Evolutionary conservation across 1,140 invertebrate species (phyloP).

Genomic region (Laupala kohalensis): DNA sequence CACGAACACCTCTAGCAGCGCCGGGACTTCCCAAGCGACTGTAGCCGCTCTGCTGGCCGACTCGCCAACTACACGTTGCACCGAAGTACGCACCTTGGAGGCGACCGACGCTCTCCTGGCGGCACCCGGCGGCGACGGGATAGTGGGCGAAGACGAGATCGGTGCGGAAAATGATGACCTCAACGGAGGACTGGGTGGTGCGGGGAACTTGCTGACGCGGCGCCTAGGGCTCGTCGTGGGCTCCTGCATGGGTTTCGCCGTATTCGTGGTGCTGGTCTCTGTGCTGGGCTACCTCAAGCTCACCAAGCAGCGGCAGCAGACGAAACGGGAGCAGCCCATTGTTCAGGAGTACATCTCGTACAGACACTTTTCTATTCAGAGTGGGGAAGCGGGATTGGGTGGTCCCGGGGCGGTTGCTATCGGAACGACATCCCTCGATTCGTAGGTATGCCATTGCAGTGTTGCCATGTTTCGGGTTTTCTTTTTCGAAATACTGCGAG

Average conservation of each 20-base stretch:
- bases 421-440: slow-evolving; percentile 11
- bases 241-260: slow-evolving; percentile 69
- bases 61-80: slow-evolving; percentile 57
- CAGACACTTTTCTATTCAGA: slow-evolving; percentile 45
- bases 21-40: background rate
- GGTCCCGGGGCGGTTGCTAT: slow-evolving; percentile 7
- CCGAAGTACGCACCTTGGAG: slow-evolving; percentile 38
- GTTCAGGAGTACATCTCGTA: slow-evolving; percentile 61
- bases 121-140: slow-evolving; percentile 44
- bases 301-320: slow-evolving; percentile 61
- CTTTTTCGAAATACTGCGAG: no score
- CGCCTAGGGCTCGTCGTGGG: slow-evolving; percentile 71
- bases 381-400: slow-evolving; percentile 23
- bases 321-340: slow-evolving; percentile 51
- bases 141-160: slow-evolving; percentile 59
- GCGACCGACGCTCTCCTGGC: slow-evolving; percentile 14
- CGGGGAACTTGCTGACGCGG: slow-evolving; percentile 50
- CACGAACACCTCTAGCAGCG: background rate
- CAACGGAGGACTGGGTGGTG: slow-evolving; percentile 42
- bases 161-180: slow-evolving; percentile 30
- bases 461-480: background rate
- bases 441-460: background rate
- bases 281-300: slow-evolving; percentile 73
- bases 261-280: slow-evolving; percentile 68
- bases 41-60: slow-evolving; percentile 41